Base-by-base conservation (phyloP, 1,140 invertebrate species). In the Teleogryllus occipitalis region DNA sequence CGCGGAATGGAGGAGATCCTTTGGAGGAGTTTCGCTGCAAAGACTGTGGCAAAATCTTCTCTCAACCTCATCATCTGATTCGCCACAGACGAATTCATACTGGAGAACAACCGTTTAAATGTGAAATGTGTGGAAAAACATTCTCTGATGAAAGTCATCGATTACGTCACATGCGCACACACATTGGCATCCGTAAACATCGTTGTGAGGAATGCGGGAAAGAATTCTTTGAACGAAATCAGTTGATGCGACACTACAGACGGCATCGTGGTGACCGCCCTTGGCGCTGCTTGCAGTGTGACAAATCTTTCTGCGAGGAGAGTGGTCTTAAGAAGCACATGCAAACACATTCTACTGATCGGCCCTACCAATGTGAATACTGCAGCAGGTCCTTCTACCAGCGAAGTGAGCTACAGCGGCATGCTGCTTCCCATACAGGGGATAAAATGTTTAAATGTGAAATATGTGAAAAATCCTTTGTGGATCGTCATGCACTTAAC, bases 51-150 rank as follows among this genome's bases (percentile, higher is more conserved):
- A 77, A 77, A 77, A 12, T n/a, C n/a, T 77, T 77, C 48, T 39
- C 76, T 46, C 39, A 39, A 47, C 39, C 15, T 10, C 15, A n/a
- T 49, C 22, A 49, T 15, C 39, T 77, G 10, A 47, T 47, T 8
- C 47, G 48, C n/a, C 76, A 77, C 21, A 8, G 15, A 8, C n/a
- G 18, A 8, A 77, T 49, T 15, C 76, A 77, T 21, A 75, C 74
- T 8, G 74, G 74, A 14, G 74, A 75, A 39, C n/a, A 75, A 75
- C 74, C 74, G 8, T 75, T 75, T 21, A 39, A 75, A 21, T 75
- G 80, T 65, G 49, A 74, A 12, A 78, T 74, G n/a, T 82, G 82
- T 49, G 74, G 78, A 15, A 82, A 81, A 79, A 14, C 76, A 2
- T 82, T 82, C 74, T n/a, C 74, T 10, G n/a, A 39, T 21, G 27